phyloP scores from a whole-genome alignment of 1,140 invertebrate species.

The Drosophila sucinea region DNA sequence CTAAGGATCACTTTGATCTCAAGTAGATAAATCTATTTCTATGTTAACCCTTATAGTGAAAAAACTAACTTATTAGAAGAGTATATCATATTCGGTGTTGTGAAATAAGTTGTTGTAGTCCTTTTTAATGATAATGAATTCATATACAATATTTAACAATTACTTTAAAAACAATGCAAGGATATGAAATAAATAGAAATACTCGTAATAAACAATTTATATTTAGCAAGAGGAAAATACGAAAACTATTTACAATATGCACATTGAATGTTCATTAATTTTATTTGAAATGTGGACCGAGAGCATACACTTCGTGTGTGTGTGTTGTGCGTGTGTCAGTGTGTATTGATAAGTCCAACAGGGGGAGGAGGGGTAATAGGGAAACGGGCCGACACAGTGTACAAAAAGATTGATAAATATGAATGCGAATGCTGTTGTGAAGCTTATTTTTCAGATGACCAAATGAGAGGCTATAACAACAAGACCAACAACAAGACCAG shows the following conservation, averaged over 20 bases:
- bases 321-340: background rate
- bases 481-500: slow-evolving; percentile 6
- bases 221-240: background rate
- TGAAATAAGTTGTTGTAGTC: too few relatives aligned
- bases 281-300: slow-evolving; percentile 22
- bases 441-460: slow-evolving; percentile 68
- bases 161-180: background rate
- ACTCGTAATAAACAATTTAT: background rate
- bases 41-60: too few relatives aligned
- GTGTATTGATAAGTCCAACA: slow-evolving; percentile 38
- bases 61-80: too few relatives aligned
- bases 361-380: slow-evolving; percentile 32
- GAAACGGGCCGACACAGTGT: slow-evolving; percentile 26
- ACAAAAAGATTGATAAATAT: slow-evolving; percentile 64
- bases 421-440: slow-evolving; percentile 25
- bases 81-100: too few relatives aligned
- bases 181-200: background rate
- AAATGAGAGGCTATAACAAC: slow-evolving; percentile 35
- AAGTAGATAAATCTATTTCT: too few relatives aligned
- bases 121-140: too few relatives aligned
- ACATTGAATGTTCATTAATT: slow-evolving; percentile 25
- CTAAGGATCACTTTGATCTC: too few relatives aligned
- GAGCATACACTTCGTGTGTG: slow-evolving; percentile 7
- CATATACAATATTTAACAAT: background rate
- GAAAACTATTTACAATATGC: slow-evolving; percentile 27